A percentile compares a stretch with the other conserved stretches of the same genome.
phyloP scores from a whole-genome alignment of 2,113 vertebrate genomes.

The Amblyornis subalaris region DNA sequence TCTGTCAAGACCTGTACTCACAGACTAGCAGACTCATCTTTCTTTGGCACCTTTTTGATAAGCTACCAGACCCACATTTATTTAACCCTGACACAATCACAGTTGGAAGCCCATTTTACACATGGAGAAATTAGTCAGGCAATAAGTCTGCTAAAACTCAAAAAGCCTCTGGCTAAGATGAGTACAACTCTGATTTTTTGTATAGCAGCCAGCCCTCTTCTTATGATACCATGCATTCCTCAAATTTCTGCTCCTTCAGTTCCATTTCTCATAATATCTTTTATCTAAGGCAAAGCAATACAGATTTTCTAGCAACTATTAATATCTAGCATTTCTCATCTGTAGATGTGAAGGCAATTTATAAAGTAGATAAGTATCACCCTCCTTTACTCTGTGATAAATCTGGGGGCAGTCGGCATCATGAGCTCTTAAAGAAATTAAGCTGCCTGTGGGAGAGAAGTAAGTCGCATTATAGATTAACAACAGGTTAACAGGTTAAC shows the following conservation, averaged over 20 bases:
- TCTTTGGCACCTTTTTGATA: conserved; percentile 26
- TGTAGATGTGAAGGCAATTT: neutral
- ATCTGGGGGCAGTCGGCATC: neutral
- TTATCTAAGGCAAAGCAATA: neutral
- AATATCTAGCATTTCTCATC: neutral
- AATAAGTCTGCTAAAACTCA: conserved; percentile 30
- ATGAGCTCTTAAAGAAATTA: neutral
- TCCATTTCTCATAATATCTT: neutral
- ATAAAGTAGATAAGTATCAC: neutral
- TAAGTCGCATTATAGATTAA: neutral
- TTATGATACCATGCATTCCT: neutral
- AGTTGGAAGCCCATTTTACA: conserved; percentile 17
- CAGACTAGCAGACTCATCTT: neutral
- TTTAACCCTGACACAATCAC: conserved; percentile 26
- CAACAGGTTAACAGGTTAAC: neutral
- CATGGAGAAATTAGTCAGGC: conserved; percentile 19
- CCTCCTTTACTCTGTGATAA: neutral
- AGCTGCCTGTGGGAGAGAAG: neutral
- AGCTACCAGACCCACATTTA: conserved; percentile 7
- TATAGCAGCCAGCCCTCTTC: neutral
- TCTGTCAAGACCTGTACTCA: conserved; percentile 6
- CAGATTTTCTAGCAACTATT: neutral
- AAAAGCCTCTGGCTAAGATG: neutral
- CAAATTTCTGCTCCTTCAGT: neutral
- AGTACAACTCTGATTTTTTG: neutral